Base-by-base conservation (phyloP, 2,113 vertebrate species). In the Eurystomus gularis region DNA sequence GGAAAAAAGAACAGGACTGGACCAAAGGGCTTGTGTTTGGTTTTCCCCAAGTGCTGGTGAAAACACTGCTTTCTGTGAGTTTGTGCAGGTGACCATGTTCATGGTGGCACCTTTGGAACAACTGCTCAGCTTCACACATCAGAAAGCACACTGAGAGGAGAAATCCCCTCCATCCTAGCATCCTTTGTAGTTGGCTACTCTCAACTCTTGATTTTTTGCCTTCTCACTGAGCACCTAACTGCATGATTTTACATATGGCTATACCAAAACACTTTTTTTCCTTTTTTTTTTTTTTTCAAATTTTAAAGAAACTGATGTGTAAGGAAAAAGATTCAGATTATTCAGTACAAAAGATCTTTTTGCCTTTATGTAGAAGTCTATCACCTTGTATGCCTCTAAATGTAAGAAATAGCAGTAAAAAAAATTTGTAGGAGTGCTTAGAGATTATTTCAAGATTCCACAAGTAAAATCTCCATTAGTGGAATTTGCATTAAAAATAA, bases 251-350 rank as follows among this genome's bases (percentile, higher is more conserved):
- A 44, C 6, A 18, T 25, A 18, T 1, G 3, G 3, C 3, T 40
- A 49, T 24, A n/a, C 15, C 1, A 1, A 78, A 82, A 49, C 26
- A 29, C 0, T 24, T 65, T 11, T 19, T 1, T 17, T 4, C 7
- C 7, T 37, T 28, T 19, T 60, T 55, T 55, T 55, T 55, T 14
- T 13, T 48, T 61, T 40, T 25, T 28, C 46, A 23, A 51, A 20
- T 20, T 72, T 44, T 29, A 42, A 79, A 46, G 8, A 24, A 52
- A 54, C 8, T 55, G 5, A 46, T 48, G 6, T 39, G 18, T 55
- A 75, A 49, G 62, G 7, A 23, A 71, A 55, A 39, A 35, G 1
- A 33, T 49, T 44, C 8, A 7, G 8, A 79, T 44, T 51, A 31
- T 39, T 64, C 21, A 61, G 8, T 19, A 31, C 5, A 40, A 70